Base-by-base conservation (phyloP, 2,888 invertebrate species). In the Aproaerema taeniolella region DNA sequence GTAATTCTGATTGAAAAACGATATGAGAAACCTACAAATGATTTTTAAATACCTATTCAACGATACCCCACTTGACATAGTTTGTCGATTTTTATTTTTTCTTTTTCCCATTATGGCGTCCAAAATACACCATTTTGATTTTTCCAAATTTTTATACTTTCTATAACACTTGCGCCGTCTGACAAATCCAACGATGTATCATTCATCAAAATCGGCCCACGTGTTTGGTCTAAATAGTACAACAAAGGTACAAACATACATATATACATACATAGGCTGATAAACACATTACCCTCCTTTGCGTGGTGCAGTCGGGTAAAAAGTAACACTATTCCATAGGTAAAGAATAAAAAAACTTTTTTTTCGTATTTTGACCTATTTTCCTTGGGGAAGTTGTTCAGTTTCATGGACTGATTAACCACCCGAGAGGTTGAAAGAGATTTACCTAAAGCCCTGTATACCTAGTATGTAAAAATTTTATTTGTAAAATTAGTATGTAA, bases 231-330 rank as follows among this genome's bases (percentile, higher is more conserved):
- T 4, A 4, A 6, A 20, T 8, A 8, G 20, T 20, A 8, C 5
- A 20, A 20, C 20, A 20, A 6, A 20, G 5, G 8, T 20, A 20
- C 20, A 20, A 28, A 11, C 11, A 10, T 28, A 28, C 28, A 28
- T 28, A 28, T n/a, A 28, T 28, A 28, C 28, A 28, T 28, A 28
- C 28, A 28, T 28, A 28, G 28, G n/a, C 11, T 28, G 28, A 3
- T n/a, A n/a, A 28, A 28, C 4, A 28, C 28, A 11, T 28, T 10
- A 11, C 28, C 28, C 28, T 28, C n/a, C 28, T 8, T 20, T 20
- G 4, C 8, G 20, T 28, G 28, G 6, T n/a, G 11, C n/a, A 28
- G 28, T 28, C 28, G 28, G 28, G 28, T 28, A 28, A 28, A 10
- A 28, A 28, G 9, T 7, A n/a, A 10, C 3, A n/a, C n/a, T 11